These are phyloP conservation scores for Mesoclemmys tuberculata DNA, from an alignment of 2,113 vertebrate species.

Conservation along the genomic window DNA sequence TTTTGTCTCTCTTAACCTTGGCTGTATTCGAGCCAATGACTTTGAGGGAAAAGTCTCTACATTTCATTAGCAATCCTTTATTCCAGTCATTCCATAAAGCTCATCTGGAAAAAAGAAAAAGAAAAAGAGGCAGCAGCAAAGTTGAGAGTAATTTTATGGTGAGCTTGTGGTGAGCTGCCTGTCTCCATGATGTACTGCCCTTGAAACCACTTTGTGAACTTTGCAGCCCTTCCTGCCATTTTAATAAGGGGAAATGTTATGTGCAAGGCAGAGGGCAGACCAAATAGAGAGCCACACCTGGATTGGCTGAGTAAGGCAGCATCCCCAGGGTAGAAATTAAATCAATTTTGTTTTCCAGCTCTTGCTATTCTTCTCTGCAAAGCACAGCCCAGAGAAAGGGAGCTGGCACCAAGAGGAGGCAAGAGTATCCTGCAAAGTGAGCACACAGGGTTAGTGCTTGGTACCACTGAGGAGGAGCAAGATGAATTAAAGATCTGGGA, in stretches of 20 bases:
- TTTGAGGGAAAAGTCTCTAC: neutral
- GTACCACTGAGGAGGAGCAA: neutral
- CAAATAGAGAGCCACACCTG: neutral
- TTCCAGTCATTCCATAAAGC: neutral
- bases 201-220: neutral
- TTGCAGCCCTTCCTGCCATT: neutral
- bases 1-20: neutral
- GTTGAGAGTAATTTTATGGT: accelerated
- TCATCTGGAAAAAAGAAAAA: accelerated
- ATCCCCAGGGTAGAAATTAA: neutral
- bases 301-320: neutral
- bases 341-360: slow-evolving; percentile 28
- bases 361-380: slow-evolving; percentile 51
- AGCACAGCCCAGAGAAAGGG: slow-evolving; percentile 36
- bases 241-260: neutral
- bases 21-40: accelerated
- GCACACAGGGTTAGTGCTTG: slow-evolving; percentile 22
- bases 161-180: neutral
- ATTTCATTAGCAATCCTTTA: accelerated
- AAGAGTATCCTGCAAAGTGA: neutral
- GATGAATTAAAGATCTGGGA: neutral
- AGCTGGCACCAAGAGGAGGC: slow-evolving; percentile 42
- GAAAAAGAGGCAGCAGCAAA: neutral
- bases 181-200: neutral
- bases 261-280: neutral